phyloP scores from a whole-genome alignment of 2,888 invertebrate genomes.

The Pterostichus madidus region DNA sequence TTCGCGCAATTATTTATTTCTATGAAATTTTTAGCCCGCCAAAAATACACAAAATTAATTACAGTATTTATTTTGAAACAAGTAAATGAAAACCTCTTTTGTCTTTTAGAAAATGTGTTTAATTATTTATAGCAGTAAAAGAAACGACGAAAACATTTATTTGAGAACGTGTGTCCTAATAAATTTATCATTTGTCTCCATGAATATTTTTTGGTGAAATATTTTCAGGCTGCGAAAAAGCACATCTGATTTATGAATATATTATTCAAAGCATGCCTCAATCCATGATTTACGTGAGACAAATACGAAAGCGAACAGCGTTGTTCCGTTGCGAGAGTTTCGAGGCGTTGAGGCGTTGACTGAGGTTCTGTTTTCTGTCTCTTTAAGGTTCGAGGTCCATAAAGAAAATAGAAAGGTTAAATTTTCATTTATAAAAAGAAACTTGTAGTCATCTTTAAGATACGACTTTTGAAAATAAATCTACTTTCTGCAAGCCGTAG shows the following conservation, averaged over 20 bases:
- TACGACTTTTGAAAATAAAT: too few relatives aligned
- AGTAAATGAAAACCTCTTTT: neutral
- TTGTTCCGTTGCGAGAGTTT: conserved; percentile 36
- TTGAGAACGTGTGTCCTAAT: neutral
- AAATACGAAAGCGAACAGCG: conserved; percentile 60
- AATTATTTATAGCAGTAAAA: too few relatives aligned
- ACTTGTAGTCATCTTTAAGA: too few relatives aligned
- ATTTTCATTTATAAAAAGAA: too few relatives aligned
- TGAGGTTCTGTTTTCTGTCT: neutral
- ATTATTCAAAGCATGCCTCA: conserved; percentile 62
- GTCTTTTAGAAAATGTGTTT: too few relatives aligned
- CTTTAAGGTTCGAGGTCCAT: neutral
- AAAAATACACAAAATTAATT: neutral
- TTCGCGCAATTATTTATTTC: too few relatives aligned
- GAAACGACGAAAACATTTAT: too few relatives aligned
- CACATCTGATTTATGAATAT: conserved; percentile 63
- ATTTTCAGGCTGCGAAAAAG: conserved; percentile 46
- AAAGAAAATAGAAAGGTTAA: neutral
- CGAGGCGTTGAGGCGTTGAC: conserved; percentile 6
- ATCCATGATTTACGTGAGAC: conserved; percentile 65
- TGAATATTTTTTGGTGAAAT: conserved; percentile 48
- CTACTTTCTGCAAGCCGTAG: too few relatives aligned
- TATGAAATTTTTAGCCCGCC: neutral
- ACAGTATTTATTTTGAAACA: neutral
- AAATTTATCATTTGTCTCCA: conserved; percentile 33